Evolutionary conservation across 2,797 vertebrate species (phyloP).

Genomic region (Hyperoplus immaculatus): DNA sequence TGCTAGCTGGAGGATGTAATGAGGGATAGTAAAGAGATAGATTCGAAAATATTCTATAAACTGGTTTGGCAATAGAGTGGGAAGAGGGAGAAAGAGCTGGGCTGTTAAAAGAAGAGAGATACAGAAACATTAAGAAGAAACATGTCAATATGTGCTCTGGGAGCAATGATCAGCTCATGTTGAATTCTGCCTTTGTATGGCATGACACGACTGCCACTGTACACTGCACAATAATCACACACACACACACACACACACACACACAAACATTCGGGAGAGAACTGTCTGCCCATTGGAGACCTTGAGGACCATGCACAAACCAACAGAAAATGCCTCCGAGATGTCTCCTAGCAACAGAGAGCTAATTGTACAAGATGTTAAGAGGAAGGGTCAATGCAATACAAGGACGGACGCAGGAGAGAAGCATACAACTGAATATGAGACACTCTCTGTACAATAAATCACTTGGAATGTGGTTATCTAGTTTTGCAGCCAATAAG

Average conservation of each 20-base stretch:
- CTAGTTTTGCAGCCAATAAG: neutral
- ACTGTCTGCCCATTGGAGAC: constrained; percentile 61
- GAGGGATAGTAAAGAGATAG: neutral
- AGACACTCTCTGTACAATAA: constrained; percentile 33
- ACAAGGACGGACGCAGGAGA: constrained; percentile 49
- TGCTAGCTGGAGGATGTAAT: neutral
- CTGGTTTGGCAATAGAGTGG: constrained; percentile 1
- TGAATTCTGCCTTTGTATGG: constrained; percentile 42
- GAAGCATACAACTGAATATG: constrained; percentile 4
- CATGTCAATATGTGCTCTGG: constrained; percentile 27
- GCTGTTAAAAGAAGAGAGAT: neutral
- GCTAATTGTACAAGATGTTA: constrained; percentile 66
- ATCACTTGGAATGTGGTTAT: constrained; percentile 18
- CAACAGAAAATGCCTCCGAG: constrained; percentile 44
- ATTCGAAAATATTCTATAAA: neutral
- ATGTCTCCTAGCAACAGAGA: constrained; percentile 79
- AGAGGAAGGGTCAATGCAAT: constrained; percentile 50
- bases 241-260: constrained; percentile 33
- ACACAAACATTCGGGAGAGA: constrained; percentile 37
- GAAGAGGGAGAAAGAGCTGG: neutral
- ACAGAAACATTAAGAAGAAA: constrained; percentile 2
- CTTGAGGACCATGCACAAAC: constrained; percentile 64
- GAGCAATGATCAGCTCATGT: constrained; percentile 32
- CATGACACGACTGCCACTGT: constrained; percentile 47
- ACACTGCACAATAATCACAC: constrained; percentile 47